Percentiles rank a stretch among this genome's conserved stretches.
phyloP scores from a whole-genome alignment of 1,140 invertebrate genomes.

The Heliothis virescens region DNA sequence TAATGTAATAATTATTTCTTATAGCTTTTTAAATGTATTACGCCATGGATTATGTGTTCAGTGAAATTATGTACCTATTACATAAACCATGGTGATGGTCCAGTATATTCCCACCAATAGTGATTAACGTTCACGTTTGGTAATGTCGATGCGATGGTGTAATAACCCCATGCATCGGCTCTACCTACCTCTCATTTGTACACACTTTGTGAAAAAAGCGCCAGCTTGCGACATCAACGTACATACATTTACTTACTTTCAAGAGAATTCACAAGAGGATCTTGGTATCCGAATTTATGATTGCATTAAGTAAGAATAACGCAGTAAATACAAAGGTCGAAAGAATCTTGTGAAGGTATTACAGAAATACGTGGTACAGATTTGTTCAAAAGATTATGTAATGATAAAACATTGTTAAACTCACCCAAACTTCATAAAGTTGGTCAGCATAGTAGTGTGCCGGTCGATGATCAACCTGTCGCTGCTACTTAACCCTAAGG shows the following conservation, averaged over 20 bases:
- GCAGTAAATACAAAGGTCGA: too few species aligned
- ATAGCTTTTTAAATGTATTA: too few species aligned
- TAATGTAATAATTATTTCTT: too few species aligned
- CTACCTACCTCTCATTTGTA: background rate
- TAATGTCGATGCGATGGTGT: constrained; percentile 4
- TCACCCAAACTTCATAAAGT: constrained; percentile 80
- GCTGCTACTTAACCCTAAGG: constrained; percentile 56
- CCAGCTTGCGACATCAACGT: background rate
- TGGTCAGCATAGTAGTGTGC: constrained; percentile 69
- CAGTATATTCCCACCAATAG: background rate
- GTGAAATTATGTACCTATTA: too few species aligned
- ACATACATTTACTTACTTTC: too few species aligned
- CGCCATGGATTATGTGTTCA: too few species aligned
- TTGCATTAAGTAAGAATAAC: too few species aligned
- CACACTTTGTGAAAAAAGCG: background rate
- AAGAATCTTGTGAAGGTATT: too few species aligned
- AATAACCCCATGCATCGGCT: background rate
- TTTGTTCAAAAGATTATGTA: too few species aligned
- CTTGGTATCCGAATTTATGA: background rate
- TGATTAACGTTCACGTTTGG: background rate
- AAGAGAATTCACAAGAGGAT: too few species aligned
- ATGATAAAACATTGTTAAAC: constrained; percentile 32
- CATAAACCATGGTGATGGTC: too few species aligned
- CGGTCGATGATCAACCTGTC: constrained; percentile 69
- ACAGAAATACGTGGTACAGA: too few species aligned